phyloP scores from a whole-genome alignment of 2,113 vertebrate genomes.

The Ceyx cyanopectus region DNA sequence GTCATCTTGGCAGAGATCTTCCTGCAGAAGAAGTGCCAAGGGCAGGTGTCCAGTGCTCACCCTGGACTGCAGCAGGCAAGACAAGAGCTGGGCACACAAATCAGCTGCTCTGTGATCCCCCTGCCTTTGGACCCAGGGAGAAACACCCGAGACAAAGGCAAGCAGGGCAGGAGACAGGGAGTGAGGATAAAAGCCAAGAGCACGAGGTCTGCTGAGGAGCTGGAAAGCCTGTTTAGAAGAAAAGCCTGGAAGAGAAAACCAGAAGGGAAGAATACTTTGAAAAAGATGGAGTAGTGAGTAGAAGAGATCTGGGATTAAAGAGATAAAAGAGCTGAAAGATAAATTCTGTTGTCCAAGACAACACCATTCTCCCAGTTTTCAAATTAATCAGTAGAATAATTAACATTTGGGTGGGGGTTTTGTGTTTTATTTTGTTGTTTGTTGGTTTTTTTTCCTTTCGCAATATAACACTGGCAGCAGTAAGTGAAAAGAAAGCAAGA shows the following conservation, averaged over 20 bases:
- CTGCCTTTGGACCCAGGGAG: not conserved
- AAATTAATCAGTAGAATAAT: not conserved
- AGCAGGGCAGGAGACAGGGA: not conserved
- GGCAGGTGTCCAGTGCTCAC: not conserved
- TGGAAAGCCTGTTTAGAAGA: not conserved
- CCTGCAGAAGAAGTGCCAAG: not conserved
- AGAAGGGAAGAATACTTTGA: not conserved
- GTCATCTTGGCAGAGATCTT: not conserved
- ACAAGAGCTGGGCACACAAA: not conserved
- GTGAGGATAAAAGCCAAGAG: not conserved
- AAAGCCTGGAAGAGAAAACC: not conserved
- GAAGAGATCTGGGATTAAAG: not conserved
- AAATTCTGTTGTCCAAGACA: not conserved
- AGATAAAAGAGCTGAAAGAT: not conserved
- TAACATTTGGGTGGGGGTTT: not conserved
- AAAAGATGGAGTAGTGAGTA: not conserved
- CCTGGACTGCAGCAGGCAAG: not conserved
- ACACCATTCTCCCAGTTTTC: not conserved
- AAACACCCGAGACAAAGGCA: not conserved
- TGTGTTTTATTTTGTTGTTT: not conserved
- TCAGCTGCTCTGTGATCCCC: not conserved
- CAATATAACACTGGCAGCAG: not conserved
- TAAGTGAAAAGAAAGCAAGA: not conserved
- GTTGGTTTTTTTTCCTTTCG: rapidly evolving
- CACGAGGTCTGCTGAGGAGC: not conserved